Evolutionary conservation across 2,113 vertebrate species (phyloP).

Genomic region (Trematocara unimaculatum): DNA sequence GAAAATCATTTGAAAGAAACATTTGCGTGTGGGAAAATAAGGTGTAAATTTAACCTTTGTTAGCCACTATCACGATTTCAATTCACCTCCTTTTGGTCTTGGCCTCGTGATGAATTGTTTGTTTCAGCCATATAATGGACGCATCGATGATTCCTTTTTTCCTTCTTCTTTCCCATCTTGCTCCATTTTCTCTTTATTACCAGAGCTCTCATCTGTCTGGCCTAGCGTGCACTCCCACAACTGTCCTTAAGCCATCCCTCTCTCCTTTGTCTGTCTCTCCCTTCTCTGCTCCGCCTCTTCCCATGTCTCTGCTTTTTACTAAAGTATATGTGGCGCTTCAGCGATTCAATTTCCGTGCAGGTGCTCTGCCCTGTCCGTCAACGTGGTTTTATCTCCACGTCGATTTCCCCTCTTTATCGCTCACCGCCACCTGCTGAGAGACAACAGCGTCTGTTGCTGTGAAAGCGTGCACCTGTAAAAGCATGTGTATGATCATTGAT

Average conservation of each 20-base stretch:
- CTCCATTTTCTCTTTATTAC: constrained; percentile 9
- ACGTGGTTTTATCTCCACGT: constrained; percentile 75
- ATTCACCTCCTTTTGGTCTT: not conserved
- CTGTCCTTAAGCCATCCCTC: constrained; percentile 9
- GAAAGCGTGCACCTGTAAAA: constrained; percentile 44
- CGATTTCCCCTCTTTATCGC: constrained; percentile 82
- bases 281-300: not conserved
- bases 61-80: not conserved
- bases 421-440: constrained; percentile 76
- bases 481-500: not conserved
- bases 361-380: constrained; percentile 75
- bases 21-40: not conserved
- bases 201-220: constrained; percentile 19
- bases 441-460: constrained; percentile 37
- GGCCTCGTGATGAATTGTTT: not conserved
- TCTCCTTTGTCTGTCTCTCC: constrained; percentile 18
- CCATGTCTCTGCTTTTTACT: constrained; percentile 37
- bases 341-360: constrained; percentile 88
- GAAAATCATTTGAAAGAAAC: not conserved
- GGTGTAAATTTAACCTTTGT: not conserved
- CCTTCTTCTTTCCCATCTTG: not conserved
- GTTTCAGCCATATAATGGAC: not conserved
- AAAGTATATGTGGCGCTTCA: constrained; percentile 84
- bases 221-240: not conserved
- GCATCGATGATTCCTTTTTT: not conserved